Conservation (phyloP, 2,888 invertebrate genomes). For the Oegoconia quadripuncta region DNA sequence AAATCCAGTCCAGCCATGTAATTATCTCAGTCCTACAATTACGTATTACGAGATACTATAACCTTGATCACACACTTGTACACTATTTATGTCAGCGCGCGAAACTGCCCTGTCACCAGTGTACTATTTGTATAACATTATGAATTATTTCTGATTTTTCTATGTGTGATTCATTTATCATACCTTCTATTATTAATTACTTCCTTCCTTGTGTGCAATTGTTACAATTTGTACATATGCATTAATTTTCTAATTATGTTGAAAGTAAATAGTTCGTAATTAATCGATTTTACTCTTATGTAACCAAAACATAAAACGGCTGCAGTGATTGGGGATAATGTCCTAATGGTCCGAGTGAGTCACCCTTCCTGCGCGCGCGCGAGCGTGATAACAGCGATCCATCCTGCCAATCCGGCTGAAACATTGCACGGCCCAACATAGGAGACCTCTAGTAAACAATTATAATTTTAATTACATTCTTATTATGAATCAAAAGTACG, state of each 20-base stretch:
- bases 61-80: constrained; percentile 63
- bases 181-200: constrained; percentile 11
- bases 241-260: not conserved
- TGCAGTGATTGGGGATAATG: constrained; percentile 64
- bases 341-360: constrained; percentile 51
- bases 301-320: constrained; percentile 36
- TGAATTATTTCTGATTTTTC: constrained; percentile 21
- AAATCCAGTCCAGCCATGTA: constrained; percentile 46
- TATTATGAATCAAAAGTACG: constrained; percentile 61
- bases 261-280: not conserved
- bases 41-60: constrained; percentile 45
- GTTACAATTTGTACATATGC: not conserved
- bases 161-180: constrained; percentile 39
- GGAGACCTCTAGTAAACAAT: not conserved
- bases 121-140: constrained; percentile 34
- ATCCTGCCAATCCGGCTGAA: constrained; percentile 72
- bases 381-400: constrained; percentile 65
- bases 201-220: no score
- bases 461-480: constrained; percentile 45
- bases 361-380: constrained; percentile 66
- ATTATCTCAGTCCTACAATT: constrained; percentile 53
- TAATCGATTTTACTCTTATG: not conserved
- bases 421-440: constrained; percentile 42
- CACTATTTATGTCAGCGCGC: constrained; percentile 18
- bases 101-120: constrained; percentile 40